phyloP scores from a whole-genome alignment of 2,797 vertebrate species.

The Sciurus carolinensis region DNA sequence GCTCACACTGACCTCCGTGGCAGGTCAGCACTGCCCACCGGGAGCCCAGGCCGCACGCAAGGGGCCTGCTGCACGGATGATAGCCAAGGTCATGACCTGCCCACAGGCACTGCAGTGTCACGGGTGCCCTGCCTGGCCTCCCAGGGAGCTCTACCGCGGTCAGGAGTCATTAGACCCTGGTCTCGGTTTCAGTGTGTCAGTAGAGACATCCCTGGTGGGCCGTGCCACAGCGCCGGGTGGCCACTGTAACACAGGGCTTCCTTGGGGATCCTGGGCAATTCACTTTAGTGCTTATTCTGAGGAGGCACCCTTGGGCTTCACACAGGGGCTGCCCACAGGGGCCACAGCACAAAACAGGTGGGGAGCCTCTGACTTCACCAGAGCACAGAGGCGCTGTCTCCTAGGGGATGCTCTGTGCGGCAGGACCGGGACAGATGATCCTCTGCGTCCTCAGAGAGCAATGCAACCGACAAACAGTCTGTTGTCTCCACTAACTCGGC shows the following conservation, averaged over 20 bases:
- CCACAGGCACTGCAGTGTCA: accelerated
- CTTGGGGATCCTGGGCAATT: neutral
- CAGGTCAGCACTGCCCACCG: accelerated
- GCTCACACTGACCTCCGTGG: neutral
- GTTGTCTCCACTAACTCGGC: neutral
- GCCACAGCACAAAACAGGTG: accelerated
- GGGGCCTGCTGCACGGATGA: accelerated
- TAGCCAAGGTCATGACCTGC: accelerated
- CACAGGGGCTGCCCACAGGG: neutral
- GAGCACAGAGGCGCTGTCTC: accelerated
- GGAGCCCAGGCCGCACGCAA: accelerated
- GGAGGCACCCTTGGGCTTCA: neutral
- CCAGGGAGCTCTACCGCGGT: neutral
- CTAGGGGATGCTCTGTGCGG: neutral
- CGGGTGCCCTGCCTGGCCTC: accelerated
- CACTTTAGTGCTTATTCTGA: neutral
- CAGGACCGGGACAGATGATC: neutral
- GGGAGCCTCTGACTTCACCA: neutral
- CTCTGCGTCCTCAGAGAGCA: neutral
- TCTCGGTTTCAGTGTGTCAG: neutral
- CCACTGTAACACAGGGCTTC: too few species aligned
- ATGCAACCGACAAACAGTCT: neutral
- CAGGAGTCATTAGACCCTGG: neutral
- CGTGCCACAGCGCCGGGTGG: neutral
- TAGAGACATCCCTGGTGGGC: accelerated